A percentile compares a stretch with the other conserved stretches of the same genome.
phyloP scores from a whole-genome alignment of 2,797 vertebrate species.

The Phrynocephalus forsythii region DNA sequence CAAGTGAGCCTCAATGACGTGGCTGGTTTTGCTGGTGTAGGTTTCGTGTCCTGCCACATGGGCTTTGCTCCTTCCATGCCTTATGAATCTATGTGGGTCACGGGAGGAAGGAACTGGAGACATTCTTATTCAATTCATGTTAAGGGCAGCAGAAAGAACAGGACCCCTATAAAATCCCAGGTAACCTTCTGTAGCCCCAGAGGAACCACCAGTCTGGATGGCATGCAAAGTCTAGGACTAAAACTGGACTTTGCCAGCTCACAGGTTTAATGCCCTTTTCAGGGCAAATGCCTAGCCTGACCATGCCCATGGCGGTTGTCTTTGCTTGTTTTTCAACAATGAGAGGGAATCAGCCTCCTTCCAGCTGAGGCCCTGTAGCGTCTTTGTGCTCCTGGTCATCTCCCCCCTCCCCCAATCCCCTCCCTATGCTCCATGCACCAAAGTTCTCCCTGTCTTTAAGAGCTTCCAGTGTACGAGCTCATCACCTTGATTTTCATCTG shows the following conservation, averaged over 20 bases:
- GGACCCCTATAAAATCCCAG: background rate
- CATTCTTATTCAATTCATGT: background rate
- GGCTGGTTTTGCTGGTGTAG: background rate
- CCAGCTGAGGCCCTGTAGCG: constrained; percentile 4
- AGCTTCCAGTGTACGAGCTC: constrained; percentile 69
- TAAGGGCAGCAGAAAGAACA: constrained; percentile 1
- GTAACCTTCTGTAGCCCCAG: background rate
- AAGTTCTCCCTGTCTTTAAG: constrained; percentile 71
- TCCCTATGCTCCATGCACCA: constrained; percentile 22
- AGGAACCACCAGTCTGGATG: background rate
- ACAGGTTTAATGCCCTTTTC: background rate
- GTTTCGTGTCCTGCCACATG: too few relatives aligned
- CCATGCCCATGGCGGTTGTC: background rate
- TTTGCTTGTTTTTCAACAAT: background rate
- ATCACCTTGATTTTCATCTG: constrained; percentile 37
- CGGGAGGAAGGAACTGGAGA: background rate
- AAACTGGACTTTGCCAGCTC: background rate
- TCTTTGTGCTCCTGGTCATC: constrained; percentile 20
- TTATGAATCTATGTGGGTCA: background rate
- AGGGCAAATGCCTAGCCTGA: background rate
- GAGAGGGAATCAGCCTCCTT: background rate
- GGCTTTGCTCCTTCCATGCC: constrained; percentile 2
- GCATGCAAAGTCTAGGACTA: background rate
- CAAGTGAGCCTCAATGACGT: background rate
- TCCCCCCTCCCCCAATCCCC: constrained; percentile 9